These are phyloP conservation scores for Ptyas mucosa DNA, from an alignment of 2,113 vertebrate genomes.

Conservation along the genomic window DNA sequence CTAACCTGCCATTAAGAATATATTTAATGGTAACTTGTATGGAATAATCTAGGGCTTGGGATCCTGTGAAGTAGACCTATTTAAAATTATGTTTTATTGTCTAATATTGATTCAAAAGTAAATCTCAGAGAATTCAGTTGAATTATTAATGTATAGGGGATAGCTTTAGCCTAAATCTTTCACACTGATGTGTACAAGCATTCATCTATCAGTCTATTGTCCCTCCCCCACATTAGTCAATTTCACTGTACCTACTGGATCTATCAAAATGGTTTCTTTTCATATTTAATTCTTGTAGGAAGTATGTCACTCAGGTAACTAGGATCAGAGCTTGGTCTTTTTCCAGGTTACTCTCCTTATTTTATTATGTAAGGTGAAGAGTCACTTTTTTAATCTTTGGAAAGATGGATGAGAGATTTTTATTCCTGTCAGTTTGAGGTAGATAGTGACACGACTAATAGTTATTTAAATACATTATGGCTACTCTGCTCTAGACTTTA, in stretches of 20 bases:
- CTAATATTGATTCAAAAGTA: not conserved
- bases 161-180: not conserved
- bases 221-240: not conserved
- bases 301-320: not conserved
- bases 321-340: not conserved
- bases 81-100: not conserved
- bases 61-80: not conserved
- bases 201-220: not conserved
- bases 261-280: not conserved
- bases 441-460: not conserved
- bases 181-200: not conserved
- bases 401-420: not conserved
- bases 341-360: not conserved
- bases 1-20: not conserved
- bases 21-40: not conserved
- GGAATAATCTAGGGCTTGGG: not conserved
- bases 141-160: not conserved
- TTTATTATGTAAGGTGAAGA: not conserved
- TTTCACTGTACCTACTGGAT: not conserved
- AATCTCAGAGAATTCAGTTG: not conserved
- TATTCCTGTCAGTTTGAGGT: not conserved
- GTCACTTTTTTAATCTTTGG: not conserved
- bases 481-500: not conserved
- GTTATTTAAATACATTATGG: not conserved
- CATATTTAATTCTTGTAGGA: constrained; percentile 6